Evolutionary conservation across 2,797 vertebrate species (phyloP), one percentile per base, ranked within the genome.

Genomic region (Tolypeutes matacus): DNA sequence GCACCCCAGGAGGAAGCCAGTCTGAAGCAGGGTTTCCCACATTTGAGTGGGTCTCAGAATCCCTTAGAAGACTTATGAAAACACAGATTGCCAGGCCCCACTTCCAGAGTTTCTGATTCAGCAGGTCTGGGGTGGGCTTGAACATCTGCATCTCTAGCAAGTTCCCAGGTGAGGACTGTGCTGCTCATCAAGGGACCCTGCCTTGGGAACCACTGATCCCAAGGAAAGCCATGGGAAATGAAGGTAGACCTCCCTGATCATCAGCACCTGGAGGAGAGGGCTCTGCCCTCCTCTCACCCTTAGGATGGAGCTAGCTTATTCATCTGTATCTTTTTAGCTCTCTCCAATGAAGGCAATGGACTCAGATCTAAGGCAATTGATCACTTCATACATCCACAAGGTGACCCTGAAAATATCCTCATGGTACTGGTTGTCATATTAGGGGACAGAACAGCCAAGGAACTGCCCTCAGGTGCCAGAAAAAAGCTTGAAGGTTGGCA

Each of bases 401-500:
- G 99, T 99, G 97, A 99, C 99, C 7, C 99, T 99, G 13, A 99
- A 99, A 97, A 99, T 99, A 97, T 99, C 99, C 98, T 99, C 99
- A 0, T 99, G 99, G 98, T 99, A 99, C 89, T 99, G 99, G 97
- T 99, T 99, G 98, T 99, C 99, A 97, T 99, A 99, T 99, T 99
- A 97, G 60, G 77, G n/a, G 21, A 65, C 15, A 73, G 94, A 80
- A 88, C 1, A 70, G 42, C 2, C 76, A 85, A 88, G 39, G 36
- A 31, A 72, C 15, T 69, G 76, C 23, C 51, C 34, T 94, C 7
- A 64, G 27, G 65, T 9, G 13, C 14, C 75, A 72, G 3, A 25
- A n/a, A n/a, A n/a, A n/a, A n/a, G n/a, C n/a, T n/a, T n/a, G n/a
- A n/a, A n/a, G n/a, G n/a, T n/a, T n/a, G n/a, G n/a, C n/a, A 17